These are phyloP conservation scores for Gryllus bimaculatus DNA, from an alignment of 1,140 invertebrate genomes.

Conservation along the genomic window DNA sequence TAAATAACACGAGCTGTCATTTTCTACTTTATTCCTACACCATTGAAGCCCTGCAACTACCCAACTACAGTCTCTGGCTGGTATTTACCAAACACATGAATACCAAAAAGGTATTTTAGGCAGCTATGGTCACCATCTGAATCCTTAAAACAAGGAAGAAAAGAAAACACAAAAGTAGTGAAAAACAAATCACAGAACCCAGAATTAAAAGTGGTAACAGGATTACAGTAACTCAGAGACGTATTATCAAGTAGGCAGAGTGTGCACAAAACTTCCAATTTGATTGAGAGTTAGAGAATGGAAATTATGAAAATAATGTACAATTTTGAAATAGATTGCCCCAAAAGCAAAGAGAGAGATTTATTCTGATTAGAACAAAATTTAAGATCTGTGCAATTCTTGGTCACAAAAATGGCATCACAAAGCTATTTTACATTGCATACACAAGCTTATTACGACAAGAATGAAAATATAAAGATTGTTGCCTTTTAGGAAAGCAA, in stretches of 20 bases:
- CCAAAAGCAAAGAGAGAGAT: too few relatives aligned
- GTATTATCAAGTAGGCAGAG: background rate
- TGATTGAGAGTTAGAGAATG: too few relatives aligned
- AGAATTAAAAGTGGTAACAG: background rate
- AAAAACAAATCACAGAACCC: background rate
- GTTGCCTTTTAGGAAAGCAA: too few relatives aligned
- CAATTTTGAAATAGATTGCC: too few relatives aligned
- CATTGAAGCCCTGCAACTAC: slow-evolving; percentile 9
- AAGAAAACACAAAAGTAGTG: slow-evolving; percentile 8
- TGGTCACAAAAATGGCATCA: too few relatives aligned
- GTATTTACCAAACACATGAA: slow-evolving; percentile 22
- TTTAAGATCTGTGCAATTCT: too few relatives aligned
- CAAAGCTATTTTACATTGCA: too few relatives aligned
- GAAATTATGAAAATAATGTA: too few relatives aligned
- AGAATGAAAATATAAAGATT: too few relatives aligned
- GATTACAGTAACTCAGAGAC: background rate
- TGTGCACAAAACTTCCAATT: background rate
- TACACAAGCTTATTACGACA: too few relatives aligned
- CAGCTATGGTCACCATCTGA: slow-evolving; percentile 53
- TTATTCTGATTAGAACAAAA: too few relatives aligned
- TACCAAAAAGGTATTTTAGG: slow-evolving; percentile 50
- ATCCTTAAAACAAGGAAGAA: slow-evolving; percentile 27
- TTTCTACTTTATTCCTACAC: slow-evolving; percentile 13
- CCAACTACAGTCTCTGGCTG: slow-evolving; percentile 11
- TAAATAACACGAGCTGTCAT: background rate